Evolutionary conservation across 2,113 vertebrate species (phyloP).

Genomic region (Falcunculus frontatus): DNA sequence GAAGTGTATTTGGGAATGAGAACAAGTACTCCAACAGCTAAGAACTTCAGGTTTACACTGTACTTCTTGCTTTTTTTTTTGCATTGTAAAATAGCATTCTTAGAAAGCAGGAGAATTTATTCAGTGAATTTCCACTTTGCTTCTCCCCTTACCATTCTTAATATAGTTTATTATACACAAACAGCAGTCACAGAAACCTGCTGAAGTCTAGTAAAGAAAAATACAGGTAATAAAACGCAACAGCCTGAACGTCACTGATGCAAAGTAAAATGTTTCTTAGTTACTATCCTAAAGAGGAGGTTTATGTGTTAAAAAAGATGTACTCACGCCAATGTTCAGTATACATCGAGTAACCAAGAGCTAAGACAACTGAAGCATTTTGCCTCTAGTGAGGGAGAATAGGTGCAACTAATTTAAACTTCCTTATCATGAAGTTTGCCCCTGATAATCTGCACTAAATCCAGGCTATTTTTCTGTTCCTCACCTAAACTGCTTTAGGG

Average conservation of each 20-base stretch:
- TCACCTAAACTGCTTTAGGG: background rate
- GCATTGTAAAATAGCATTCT: background rate
- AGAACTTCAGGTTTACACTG: background rate
- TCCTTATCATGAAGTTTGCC: background rate
- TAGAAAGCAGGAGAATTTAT: background rate
- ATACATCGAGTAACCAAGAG: background rate
- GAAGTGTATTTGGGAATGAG: background rate
- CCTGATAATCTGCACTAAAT: background rate
- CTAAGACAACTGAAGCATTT: background rate
- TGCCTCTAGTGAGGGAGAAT: background rate
- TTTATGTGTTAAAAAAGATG: background rate
- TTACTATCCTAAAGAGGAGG: background rate
- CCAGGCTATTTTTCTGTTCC: background rate
- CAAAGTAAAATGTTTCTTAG: background rate
- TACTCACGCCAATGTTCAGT: background rate
- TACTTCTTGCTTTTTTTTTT: background rate
- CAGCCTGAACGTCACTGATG: background rate
- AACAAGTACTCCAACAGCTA: constrained; percentile 20
- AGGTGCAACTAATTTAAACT: background rate
- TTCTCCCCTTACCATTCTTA: background rate
- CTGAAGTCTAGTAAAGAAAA: background rate
- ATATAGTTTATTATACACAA: background rate
- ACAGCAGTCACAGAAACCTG: background rate
- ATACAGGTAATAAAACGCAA: background rate
- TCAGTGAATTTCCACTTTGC: background rate